Evolutionary conservation across 1,140 invertebrate species (phyloP), one percentile per base, ranked within the genome.

Genomic region (Ptiloglossa arizonensis): DNA sequence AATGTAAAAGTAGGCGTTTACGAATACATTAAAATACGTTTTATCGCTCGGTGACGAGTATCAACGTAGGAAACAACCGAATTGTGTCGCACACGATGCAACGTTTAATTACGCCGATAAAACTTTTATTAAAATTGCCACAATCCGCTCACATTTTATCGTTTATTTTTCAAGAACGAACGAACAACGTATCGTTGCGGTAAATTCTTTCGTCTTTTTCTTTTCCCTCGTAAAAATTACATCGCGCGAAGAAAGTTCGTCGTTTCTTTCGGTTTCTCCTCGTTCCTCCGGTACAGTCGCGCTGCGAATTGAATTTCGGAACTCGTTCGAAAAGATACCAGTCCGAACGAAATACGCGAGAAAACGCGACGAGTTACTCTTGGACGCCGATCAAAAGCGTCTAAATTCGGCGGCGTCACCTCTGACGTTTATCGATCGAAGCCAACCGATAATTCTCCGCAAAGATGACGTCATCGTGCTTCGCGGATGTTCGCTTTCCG

Each of bases 381-480:
- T 73, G 70, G 70, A 73, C 24, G 3, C 1, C 2, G 35, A 52
- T 64, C 59, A 73, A 73, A 64, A n/a, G 32, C 54, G 32, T 63
- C 24, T 52, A 73, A 52, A 64, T 41, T 63, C 44, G 9, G 17
- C 59, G 44, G 54, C 70, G 70, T 73, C 70, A 64, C 17, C 46
- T 5, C 22, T 72, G 70, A 72, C 70, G 70, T 50, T 50, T 2
- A 3, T n/a, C 32, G 0, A 0, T 9, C 1, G 22, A 60, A 24
- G 8, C 5, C 27, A 32, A n/a, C 27, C 27, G 63, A 72, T 62
- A 63, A 63, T 63, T 72, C 44, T 44, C 15, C 19, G 69, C 27
- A 50, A 50, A 29, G 2, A 35, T 72, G 70, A 62, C 70, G 59
- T 72, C 32, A 41, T 15, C 2, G 1, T 5, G 4, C n/a, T n/a